phyloP scores from a whole-genome alignment of 2,888 invertebrate species.

The Hymenopus coronatus region DNA sequence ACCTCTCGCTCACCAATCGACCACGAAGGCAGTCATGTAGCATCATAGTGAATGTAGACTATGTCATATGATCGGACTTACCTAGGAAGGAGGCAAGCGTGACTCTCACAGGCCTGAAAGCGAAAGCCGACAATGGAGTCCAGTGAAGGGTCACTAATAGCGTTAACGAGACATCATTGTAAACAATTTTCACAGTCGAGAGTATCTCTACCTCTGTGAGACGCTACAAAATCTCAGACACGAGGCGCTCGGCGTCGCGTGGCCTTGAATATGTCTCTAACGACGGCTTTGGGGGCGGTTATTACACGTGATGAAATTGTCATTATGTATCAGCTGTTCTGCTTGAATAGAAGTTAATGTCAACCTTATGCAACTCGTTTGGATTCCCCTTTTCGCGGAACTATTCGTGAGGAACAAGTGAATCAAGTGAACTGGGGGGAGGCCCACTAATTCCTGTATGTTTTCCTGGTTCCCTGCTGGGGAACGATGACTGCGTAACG shows the following conservation, averaged over 20 bases:
- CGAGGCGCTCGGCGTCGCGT: background rate
- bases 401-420: background rate
- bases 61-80: too few species aligned
- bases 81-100: too few species aligned
- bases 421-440: background rate
- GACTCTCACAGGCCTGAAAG: too few species aligned
- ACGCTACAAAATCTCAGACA: background rate
- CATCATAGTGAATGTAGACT: too few species aligned
- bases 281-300: background rate
- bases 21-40: too few species aligned
- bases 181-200: background rate
- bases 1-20: too few species aligned
- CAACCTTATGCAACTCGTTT: background rate
- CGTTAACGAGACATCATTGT: constrained; percentile 3
- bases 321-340: constrained; percentile 14
- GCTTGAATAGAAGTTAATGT: constrained; percentile 15
- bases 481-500: background rate
- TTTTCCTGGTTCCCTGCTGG: background rate
- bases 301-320: constrained; percentile 8
- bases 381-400: background rate
- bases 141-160: background rate
- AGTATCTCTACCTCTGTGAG: background rate
- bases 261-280: background rate
- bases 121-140: background rate
- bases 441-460: background rate